Evolutionary conservation across 1,140 invertebrate species (phyloP), one percentile per base, ranked within the genome.

Genomic region (Tetragnatha versicolor): DNA sequence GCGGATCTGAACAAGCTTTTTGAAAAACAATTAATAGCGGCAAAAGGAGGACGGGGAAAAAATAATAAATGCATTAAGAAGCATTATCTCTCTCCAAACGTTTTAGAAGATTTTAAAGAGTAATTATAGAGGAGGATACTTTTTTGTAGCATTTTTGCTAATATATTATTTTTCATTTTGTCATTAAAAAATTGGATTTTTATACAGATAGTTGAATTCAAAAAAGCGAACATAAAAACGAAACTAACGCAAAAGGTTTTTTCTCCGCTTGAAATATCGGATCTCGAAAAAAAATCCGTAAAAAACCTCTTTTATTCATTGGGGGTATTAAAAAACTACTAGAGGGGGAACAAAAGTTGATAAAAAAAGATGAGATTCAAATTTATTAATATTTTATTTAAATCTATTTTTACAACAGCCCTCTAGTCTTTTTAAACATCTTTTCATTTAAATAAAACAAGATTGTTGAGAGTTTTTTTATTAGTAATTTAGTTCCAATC

Each of bases 81-180:
- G 73, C 60, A 77, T 77, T 77, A 77, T 77, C 73, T 65, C 39
- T 47, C 47, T 65, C 58, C 45, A 60, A 61, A 75, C 58, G 72
- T 61, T 75, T 75, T 63, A 49, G 45, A 77, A 77, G 73, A 77
- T 77, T 77, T 77, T 63, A 77, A 77, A 77, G 60, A 77, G 73
- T 77, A 77, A 77, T 77, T 65, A 77, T 53, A 61, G 42, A 49
- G 45, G 73, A 37, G 73, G 22, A 20, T 29, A 58, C 66, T 77
- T 65, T 77, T 66, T 39, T 77, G 14, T 14, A 53, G 27, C n/a
- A 53, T 35, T 70, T 70, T 70, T 53, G 22, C 68, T 70, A 70
- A 65, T 77, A 70, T 70, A 77, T 77, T 77, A 77, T 77, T 77
- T 77, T 77, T 60, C 61, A 66, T 77, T 77, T 66, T 77, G 73